A percentile compares a stretch with the other conserved stretches of the same genome.
phyloP scores from a whole-genome alignment of 2,797 vertebrate species.

The Melanotaenia nigrans region DNA sequence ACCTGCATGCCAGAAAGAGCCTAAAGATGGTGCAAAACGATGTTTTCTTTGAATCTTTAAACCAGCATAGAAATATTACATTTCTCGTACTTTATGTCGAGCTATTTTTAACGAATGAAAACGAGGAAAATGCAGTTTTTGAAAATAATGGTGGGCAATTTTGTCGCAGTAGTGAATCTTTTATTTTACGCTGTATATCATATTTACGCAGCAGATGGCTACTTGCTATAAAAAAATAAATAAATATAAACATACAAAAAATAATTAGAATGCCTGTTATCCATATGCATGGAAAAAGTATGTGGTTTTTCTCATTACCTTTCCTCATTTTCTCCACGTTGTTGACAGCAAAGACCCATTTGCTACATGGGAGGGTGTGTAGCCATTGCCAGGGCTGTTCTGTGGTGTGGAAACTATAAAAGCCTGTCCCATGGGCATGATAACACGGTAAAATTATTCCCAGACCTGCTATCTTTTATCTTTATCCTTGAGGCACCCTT shows the following conservation, averaged over 20 bases:
- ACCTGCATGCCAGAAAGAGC: not conserved
- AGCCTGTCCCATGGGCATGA: constrained; percentile 6
- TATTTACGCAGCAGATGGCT: not conserved
- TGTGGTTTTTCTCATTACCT: not conserved
- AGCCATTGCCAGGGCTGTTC: constrained; percentile 7
- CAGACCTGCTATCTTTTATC: constrained; percentile 41
- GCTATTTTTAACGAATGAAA: not conserved
- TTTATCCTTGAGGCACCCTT: constrained; percentile 2
- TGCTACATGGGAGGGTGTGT: not conserved
- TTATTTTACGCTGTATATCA: constrained; percentile 9
- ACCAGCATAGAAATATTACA: not conserved
- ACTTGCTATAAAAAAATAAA: not conserved
- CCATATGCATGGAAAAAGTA: not conserved
- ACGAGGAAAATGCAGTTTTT: not conserved
- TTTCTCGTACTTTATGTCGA: not conserved
- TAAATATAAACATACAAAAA: not conserved
- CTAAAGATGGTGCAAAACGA: not conserved
- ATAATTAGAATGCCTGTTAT: not conserved
- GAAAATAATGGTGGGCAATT: not conserved
- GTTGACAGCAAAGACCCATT: not conserved
- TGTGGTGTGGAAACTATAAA: constrained; percentile 19
- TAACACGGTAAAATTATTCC: constrained; percentile 44
- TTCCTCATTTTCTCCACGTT: not conserved
- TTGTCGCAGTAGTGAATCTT: not conserved
- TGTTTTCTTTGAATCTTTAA: not conserved